Base-by-base conservation (phyloP, 2,888 invertebrate species). In the Pandemis corylana region DNA sequence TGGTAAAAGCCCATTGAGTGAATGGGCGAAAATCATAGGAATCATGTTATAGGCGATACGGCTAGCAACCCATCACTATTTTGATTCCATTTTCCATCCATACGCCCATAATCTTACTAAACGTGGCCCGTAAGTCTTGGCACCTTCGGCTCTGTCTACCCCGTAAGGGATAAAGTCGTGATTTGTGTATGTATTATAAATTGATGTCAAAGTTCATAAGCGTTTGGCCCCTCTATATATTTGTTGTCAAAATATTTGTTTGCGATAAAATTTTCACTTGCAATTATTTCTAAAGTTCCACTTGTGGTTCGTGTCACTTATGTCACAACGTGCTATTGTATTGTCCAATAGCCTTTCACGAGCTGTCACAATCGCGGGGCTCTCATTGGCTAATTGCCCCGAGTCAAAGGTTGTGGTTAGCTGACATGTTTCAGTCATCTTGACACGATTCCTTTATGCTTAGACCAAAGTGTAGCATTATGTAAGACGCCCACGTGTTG, bases 391-490 rank as follows among this genome's bases (percentile, higher is more conserved):
- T 64, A 67, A 67, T 53, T 67, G 49, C 53, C 12, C 7, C 13
- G 49, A 51, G 66, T 66, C 66, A 66, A 41, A 66, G 66, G 51
- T 64, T 44, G 66, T 66, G 51, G 36, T 41, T 67, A 36, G 41
- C 53, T 51, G 59, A 59, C 59, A 59, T 59, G 59, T 59, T 59
- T 59, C 59, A 59, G 59, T 28, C 28, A 65, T 46, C 49, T 65
- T 65, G 46, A 65, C 49, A 65, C 28, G 28, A 28, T 46, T 65
- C 44, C 13, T 65, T 65, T 65, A 49, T 65, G 28, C 12, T 59
- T 12, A 5, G n/a, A 28, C 12, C 12, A 46, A 65, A 65, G 20
- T 65, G 62, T 41, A 62, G 62, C 41, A 9, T 65, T 49, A 49
- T 49, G 65, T 49, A 65, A 65, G 20, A 46, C 65, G 65, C 28